Evolutionary conservation across 2,888 invertebrate genomes (phyloP).

Genomic region (Bedellia somnulentella): DNA sequence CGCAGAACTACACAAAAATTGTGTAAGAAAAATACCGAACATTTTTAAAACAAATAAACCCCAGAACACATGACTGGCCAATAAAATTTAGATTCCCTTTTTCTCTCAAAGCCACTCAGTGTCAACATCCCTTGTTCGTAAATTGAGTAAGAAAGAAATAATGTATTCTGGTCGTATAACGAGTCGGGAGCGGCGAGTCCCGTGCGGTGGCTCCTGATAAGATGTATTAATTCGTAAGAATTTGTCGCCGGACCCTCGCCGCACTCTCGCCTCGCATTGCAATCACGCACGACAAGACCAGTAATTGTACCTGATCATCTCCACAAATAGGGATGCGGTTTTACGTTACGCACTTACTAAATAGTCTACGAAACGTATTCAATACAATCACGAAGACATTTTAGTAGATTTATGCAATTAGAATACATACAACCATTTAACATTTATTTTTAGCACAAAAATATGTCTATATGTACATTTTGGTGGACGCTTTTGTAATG

Average conservation of each 20-base stretch:
- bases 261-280: conserved; percentile 33
- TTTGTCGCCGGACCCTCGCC: conserved; percentile 53
- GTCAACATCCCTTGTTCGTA: conserved; percentile 21
- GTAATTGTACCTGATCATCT: conserved; percentile 60
- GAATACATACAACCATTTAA: too few species aligned
- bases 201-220: conserved; percentile 32
- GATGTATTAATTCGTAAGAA: conserved; percentile 62
- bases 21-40: too few species aligned
- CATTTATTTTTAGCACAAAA: too few species aligned
- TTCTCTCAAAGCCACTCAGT: conserved; percentile 19
- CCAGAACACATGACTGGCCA: too few species aligned
- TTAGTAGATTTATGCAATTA: too few species aligned
- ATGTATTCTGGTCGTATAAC: conserved; percentile 55
- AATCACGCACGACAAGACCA: conserved; percentile 58
- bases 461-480: too few species aligned
- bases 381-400: too few species aligned
- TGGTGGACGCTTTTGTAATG: too few species aligned
- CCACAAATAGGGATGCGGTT: conserved; percentile 42
- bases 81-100: too few species aligned
- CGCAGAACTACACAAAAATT: too few species aligned
- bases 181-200: conserved; percentile 13
- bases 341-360: too few species aligned
- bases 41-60: too few species aligned
- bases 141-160: conserved; percentile 28
- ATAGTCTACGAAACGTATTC: background rate